phyloP scores from a whole-genome alignment of 2,113 vertebrate genomes.

The Salminus brasiliensis region DNA sequence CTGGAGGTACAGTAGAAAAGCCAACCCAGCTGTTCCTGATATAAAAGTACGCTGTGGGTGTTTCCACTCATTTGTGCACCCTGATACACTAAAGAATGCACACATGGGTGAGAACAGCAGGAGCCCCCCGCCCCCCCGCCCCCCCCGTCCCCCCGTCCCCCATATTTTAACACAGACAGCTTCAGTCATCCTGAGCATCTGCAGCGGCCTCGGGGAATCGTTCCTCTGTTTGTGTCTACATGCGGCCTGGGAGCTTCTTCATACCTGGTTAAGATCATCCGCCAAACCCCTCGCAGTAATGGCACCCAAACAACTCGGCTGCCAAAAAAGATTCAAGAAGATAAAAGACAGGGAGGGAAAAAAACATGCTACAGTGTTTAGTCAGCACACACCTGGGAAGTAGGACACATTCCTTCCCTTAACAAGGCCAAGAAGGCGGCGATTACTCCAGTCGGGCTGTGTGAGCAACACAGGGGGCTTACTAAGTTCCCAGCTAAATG shows the following conservation, averaged over 20 bases:
- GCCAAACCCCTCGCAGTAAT: background rate
- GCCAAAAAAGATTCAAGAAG: background rate
- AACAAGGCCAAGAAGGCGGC: slow-evolving; percentile 70
- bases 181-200: background rate
- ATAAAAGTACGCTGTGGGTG: background rate
- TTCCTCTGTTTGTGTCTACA: background rate
- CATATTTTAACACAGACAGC: background rate
- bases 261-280: slow-evolving; percentile 9
- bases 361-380: slow-evolving; percentile 1
- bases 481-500: slow-evolving; percentile 68
- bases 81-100: background rate
- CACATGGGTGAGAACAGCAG: background rate
- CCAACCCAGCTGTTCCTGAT: background rate
- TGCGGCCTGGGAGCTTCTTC: background rate
- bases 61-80: background rate
- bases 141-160: too few relatives aligned
- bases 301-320: background rate
- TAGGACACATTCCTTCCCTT: slow-evolving; percentile 45
- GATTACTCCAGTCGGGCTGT: slow-evolving; percentile 68
- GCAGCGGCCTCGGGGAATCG: background rate
- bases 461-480: slow-evolving; percentile 66
- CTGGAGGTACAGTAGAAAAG: background rate
- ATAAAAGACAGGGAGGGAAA: background rate
- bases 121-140: too few relatives aligned
- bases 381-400: slow-evolving; percentile 26